phyloP scores from a whole-genome alignment of 2,113 vertebrate species.

The Potamarius usumacintae region DNA sequence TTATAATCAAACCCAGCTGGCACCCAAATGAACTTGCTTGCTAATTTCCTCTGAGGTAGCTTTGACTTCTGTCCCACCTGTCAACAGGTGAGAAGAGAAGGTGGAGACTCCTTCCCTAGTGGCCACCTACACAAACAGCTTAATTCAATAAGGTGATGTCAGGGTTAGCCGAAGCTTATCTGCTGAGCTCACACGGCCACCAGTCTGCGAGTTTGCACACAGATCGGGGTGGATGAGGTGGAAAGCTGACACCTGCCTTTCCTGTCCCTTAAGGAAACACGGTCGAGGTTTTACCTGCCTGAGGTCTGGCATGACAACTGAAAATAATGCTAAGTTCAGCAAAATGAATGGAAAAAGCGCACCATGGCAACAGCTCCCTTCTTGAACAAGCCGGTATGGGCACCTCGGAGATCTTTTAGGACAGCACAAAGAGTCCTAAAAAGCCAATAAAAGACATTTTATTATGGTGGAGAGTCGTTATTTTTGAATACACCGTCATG shows the following conservation, averaged over 20 bases:
- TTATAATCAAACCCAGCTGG: conserved; percentile 53
- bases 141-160: conserved; percentile 63
- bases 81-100: conserved; percentile 58
- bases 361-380: not conserved
- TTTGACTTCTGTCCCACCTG: conserved; percentile 53
- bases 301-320: not conserved
- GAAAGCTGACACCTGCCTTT: conserved; percentile 59
- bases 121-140: conserved; percentile 56
- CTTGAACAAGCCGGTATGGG: not conserved
- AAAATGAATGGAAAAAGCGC: not conserved
- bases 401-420: conserved; percentile 4
- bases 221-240: conserved; percentile 35
- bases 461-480: not conserved
- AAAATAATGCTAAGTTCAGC: not conserved
- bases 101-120: conserved; percentile 54
- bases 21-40: conserved; percentile 36
- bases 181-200: conserved; percentile 45
- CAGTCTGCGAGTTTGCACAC: conserved; percentile 43
- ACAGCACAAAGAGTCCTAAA: not conserved
- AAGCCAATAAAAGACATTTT: conserved; percentile 5
- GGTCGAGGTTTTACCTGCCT: conserved; percentile 35
- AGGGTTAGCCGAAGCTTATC: conserved; percentile 56
- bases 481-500: not conserved
- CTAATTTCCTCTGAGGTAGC: conserved; percentile 56
- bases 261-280: conserved; percentile 45